A percentile compares a stretch with the other conserved stretches of the same genome.
phyloP scores from a whole-genome alignment of 2,888 invertebrate genomes.

The Tenthredo livida region DNA sequence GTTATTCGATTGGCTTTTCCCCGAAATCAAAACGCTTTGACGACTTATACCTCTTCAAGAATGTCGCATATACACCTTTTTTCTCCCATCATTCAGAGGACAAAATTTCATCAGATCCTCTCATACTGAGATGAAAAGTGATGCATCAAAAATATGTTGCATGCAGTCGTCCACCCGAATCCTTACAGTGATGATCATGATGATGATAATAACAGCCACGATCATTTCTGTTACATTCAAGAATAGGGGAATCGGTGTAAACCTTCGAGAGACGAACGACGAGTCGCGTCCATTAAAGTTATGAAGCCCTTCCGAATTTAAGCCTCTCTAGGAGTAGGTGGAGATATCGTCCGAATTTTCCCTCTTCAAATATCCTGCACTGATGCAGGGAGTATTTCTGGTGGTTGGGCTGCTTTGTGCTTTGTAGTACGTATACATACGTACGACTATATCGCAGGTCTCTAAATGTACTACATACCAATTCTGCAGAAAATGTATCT shows the following conservation, averaged over 20 bases:
- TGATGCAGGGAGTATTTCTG: conserved; percentile 58
- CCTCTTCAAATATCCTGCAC: conserved; percentile 63
- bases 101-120: neutral
- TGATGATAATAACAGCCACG: neutral
- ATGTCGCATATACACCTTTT: neutral
- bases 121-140: neutral
- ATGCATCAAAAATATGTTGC: neutral
- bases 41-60: neutral
- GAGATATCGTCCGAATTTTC: conserved; percentile 53
- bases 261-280: conserved; percentile 26
- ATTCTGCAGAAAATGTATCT: neutral
- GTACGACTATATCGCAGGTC: neutral
- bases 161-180: neutral
- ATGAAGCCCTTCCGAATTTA: conserved; percentile 61
- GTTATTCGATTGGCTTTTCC: neutral
- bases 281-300: conserved; percentile 62
- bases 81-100: neutral
- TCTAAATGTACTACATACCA: neutral
- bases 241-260: neutral
- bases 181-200: neutral
- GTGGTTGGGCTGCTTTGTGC: conserved; percentile 65
- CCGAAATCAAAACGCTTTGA: neutral
- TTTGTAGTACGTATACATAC: conserved; percentile 59
- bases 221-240: neutral
- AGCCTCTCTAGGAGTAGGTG: conserved; percentile 58